phyloP scores from a whole-genome alignment of 2,797 vertebrate genomes.

The Psittacula derbiana region DNA sequence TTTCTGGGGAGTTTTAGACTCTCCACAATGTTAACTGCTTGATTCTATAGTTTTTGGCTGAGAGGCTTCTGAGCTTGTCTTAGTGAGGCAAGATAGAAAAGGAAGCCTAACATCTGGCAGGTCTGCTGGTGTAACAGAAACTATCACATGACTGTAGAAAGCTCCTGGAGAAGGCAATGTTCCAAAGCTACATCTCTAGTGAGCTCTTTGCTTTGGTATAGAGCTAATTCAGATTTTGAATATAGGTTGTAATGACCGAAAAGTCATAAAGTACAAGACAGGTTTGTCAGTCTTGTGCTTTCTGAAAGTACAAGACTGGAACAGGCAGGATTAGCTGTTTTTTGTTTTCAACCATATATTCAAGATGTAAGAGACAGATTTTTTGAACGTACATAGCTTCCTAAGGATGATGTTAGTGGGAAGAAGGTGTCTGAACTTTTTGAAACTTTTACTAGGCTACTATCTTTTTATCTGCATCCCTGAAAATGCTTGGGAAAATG shows the following conservation, averaged over 20 bases:
- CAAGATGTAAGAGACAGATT: background rate
- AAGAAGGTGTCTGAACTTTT: background rate
- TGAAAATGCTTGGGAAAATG: background rate
- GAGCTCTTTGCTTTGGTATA: background rate
- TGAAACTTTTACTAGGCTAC: background rate
- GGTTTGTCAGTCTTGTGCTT: background rate
- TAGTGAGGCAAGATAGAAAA: background rate
- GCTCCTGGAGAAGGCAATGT: accelerated
- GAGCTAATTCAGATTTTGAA: background rate
- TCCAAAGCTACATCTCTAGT: background rate
- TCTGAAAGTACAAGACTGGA: background rate
- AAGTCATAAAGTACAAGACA: background rate
- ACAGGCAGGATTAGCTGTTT: background rate
- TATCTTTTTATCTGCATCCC: background rate
- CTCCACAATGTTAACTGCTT: background rate
- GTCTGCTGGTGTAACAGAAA: background rate
- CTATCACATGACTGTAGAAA: background rate
- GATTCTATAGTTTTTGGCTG: background rate
- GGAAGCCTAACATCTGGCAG: background rate
- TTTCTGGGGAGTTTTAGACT: background rate
- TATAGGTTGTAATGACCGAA: background rate
- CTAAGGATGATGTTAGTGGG: background rate
- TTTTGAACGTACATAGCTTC: background rate
- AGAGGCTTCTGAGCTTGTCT: background rate
- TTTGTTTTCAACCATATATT: background rate